phyloP scores from a whole-genome alignment of 1,140 invertebrate genomes.

The Andricus grossulariae region DNA sequence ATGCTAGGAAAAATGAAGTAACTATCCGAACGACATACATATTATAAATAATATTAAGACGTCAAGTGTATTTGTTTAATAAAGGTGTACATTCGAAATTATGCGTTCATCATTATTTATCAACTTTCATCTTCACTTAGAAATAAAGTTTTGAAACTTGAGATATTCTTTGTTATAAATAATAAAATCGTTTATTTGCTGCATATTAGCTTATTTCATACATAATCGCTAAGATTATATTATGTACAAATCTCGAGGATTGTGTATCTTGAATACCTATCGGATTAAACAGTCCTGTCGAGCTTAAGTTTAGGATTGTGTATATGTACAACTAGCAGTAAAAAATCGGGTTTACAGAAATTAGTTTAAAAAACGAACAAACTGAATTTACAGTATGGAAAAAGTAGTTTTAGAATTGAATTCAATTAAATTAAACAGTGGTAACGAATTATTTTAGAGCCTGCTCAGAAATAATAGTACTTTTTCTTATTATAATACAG shows the following conservation, averaged over 20 bases:
- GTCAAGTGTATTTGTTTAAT: constrained; percentile 78
- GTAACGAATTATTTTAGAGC: background rate
- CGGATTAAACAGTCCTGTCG: constrained; percentile 43
- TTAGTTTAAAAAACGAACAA: background rate
- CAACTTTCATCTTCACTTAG: background rate
- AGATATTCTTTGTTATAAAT: constrained; percentile 43
- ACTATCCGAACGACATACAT: constrained; percentile 71
- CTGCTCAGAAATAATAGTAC: too few species aligned
- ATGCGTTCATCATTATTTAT: constrained; percentile 19
- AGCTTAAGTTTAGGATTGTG: constrained; percentile 30
- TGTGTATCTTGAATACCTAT: constrained; percentile 40
- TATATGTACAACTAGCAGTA: constrained; percentile 7
- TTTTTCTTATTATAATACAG: background rate
- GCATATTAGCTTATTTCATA: constrained; percentile 20
- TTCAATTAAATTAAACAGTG: background rate
- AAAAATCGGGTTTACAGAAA: background rate
- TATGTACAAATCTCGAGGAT: constrained; percentile 45
- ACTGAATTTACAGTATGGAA: background rate
- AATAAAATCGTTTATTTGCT: constrained; percentile 48
- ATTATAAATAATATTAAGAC: constrained; percentile 75
- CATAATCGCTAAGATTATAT: constrained; percentile 40
- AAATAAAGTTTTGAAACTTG: background rate
- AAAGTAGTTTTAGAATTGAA: constrained; percentile 6
- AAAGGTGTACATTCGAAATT: constrained; percentile 76
- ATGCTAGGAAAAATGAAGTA: constrained; percentile 73